These are phyloP conservation scores for Blastomussa wellsi DNA, from an alignment of 92 coral and sea anemone species.

Conservation along the genomic window DNA sequence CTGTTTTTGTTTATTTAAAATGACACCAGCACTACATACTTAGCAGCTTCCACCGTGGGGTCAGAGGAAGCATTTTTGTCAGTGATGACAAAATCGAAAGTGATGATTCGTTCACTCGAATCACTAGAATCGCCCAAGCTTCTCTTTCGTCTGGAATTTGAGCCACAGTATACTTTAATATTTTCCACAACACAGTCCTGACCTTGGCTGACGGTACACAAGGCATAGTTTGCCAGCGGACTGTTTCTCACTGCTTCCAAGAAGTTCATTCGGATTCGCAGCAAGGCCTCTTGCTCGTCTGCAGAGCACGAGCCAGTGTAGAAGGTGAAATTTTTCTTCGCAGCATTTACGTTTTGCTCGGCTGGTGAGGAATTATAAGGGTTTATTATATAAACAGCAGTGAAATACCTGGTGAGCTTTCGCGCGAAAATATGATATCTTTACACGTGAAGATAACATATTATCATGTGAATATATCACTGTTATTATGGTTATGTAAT, in stretches of 20 bases:
- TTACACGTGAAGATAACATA: too few species aligned
- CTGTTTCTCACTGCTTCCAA: constrained; percentile 69
- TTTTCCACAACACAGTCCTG: constrained; percentile 84
- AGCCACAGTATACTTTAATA: constrained; percentile 83
- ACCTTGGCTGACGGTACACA: constrained; percentile 72
- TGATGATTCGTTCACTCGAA: constrained; percentile 63
- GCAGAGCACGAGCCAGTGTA: constrained; percentile 87
- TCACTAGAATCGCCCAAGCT: constrained; percentile 3
- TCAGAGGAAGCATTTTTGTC: constrained; percentile 65
- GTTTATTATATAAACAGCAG: not conserved
- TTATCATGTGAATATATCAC: too few species aligned
- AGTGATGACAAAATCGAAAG: constrained; percentile 81
- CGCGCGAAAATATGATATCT: too few species aligned
- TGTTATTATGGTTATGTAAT: too few species aligned
- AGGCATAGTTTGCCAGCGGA: constrained; percentile 69
- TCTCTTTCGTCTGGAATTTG: constrained; percentile 38
- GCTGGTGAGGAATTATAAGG: constrained; percentile 9
- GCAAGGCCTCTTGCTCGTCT: constrained; percentile 66
- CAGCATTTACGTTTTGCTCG: constrained; percentile 62
- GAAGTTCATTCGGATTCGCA: constrained; percentile 75
- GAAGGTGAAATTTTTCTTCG: constrained; percentile 83
- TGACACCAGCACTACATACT: constrained; percentile 29
- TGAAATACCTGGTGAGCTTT: too few species aligned
- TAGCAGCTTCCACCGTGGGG: constrained; percentile 60
- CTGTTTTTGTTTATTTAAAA: not conserved